Percentiles rank a stretch among this genome's conserved stretches.
These are phyloP conservation scores for Sakesphorus luctuosus DNA, from an alignment of 2,113 vertebrate genomes.

Conservation along the genomic window DNA sequence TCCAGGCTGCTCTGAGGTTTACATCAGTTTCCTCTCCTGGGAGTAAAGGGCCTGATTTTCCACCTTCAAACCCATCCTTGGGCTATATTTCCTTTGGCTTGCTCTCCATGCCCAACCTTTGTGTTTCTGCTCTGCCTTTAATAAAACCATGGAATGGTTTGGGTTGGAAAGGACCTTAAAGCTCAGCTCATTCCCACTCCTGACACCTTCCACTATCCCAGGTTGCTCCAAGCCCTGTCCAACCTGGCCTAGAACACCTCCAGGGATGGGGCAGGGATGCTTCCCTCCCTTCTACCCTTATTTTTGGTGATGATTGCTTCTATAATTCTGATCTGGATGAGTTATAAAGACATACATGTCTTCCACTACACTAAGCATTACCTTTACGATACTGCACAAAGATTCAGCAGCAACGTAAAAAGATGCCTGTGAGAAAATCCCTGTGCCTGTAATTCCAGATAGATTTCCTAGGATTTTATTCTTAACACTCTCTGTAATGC, in stretches of 20 bases:
- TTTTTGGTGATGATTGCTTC: background rate
- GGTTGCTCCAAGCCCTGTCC: rapidly evolving
- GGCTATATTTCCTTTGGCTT: background rate
- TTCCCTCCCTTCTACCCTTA: background rate
- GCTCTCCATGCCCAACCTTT: background rate
- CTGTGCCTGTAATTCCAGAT: background rate
- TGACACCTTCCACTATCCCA: background rate
- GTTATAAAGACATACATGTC: background rate
- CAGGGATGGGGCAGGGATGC: background rate
- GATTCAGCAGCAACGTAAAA: background rate
- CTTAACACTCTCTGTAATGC: background rate
- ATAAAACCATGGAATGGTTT: background rate
- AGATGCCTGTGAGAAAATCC: background rate
- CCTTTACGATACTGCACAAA: background rate
- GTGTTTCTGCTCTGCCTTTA: background rate
- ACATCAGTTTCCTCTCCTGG: background rate
- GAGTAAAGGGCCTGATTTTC: background rate
- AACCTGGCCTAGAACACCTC: background rate
- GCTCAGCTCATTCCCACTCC: rapidly evolving
- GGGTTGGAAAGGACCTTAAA: background rate
- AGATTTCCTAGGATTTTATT: conserved; percentile 45
- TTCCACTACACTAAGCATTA: background rate
- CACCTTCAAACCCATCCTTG: background rate
- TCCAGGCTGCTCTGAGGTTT: background rate
- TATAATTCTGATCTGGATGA: background rate